Conservation (phyloP, 2,888 invertebrate genomes). For the Isoperla grammatica region DNA sequence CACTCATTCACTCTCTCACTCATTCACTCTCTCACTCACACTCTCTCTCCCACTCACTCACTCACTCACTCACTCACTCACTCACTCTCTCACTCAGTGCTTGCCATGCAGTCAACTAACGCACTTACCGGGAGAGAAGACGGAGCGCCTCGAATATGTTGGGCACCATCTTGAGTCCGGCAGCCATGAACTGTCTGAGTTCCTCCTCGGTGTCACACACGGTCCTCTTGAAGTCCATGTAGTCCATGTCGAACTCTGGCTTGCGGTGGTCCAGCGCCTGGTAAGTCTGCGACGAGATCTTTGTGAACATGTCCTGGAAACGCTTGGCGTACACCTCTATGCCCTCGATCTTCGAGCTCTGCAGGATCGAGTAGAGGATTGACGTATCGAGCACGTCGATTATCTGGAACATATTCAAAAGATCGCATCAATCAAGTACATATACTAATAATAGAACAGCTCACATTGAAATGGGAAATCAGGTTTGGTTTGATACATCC, state of each 20-base stretch:
- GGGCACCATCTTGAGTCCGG: conserved; percentile 41
- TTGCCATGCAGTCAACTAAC: no score
- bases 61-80: no score
- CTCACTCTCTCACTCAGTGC: no score
- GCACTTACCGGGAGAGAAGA: conserved; percentile 42
- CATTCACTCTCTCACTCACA: no score
- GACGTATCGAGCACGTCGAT: conserved; percentile 67
- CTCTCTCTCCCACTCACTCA: no score
- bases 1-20: no score
- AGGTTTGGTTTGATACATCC: no score
- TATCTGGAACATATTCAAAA: conserved; percentile 58
- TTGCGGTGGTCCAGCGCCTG: conserved; percentile 76
- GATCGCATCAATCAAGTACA: no score
- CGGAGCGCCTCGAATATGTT: conserved; percentile 43
- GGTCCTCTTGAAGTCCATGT: conserved; percentile 61
- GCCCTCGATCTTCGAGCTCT: conserved; percentile 72
- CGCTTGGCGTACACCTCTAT: conserved; percentile 65
- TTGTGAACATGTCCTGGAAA: conserved; percentile 57
- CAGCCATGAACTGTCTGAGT: conserved; percentile 65
- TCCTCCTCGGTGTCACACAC: conserved; percentile 65
- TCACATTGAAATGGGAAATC: no score
- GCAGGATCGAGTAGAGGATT: conserved; percentile 65
- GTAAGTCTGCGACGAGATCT: conserved; percentile 65
- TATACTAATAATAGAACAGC: no score
- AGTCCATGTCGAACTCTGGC: conserved; percentile 69